Base-by-base conservation (phyloP, 2,113 vertebrate genomes). In the Nothobranchius kuhntae region DNA sequence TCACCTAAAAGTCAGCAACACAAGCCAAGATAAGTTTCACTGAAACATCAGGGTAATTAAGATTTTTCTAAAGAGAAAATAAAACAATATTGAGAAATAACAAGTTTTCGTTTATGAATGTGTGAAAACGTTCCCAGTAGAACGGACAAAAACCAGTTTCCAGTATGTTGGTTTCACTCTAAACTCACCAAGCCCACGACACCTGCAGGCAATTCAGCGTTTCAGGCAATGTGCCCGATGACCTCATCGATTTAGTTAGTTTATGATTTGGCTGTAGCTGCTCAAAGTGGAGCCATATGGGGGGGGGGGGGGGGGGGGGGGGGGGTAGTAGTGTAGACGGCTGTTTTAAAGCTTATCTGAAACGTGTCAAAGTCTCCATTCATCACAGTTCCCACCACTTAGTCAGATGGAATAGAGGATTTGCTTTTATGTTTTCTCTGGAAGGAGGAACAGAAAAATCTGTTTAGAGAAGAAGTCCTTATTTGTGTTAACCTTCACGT, bases 161-260 rank as follows among this genome's bases (percentile, higher is more conserved):
- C 30, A 65, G 36, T 9, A 69, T 47, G 11, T 65, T 15, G 26
- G 53, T 30, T 15, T 46, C 54, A 58, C 24, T 61, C 10, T 30
- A 26, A 6, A 65, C 38, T 65, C 7, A 0, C 21, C 7, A 9
- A 81, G 30, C 35, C 54, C 68, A 36, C 68, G 57, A 78, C 53
- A 75, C 73, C 71, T 83, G 71, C 15, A 61, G 69, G 59, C 38
- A 62, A 71, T 74, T 60, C 52, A 38, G 14, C 17, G 15, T 57
- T 40, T 45, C 55, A 58, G 68, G 61, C 55, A 60, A 48, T 46
- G 71, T 1, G 42, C 51, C 64, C 47, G 24, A 55, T 72, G 75
- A 73, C 66, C 15, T 84, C 65, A 78, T 35, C 53, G 7, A 7
- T 71, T 73, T 17, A 51, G 36, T 45, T 30, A 30, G 30, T 30